Evolutionary conservation across 2,797 vertebrate species (phyloP), one percentile per base, ranked within the genome.

Genomic region (Trachops cirrhosus): DNA sequence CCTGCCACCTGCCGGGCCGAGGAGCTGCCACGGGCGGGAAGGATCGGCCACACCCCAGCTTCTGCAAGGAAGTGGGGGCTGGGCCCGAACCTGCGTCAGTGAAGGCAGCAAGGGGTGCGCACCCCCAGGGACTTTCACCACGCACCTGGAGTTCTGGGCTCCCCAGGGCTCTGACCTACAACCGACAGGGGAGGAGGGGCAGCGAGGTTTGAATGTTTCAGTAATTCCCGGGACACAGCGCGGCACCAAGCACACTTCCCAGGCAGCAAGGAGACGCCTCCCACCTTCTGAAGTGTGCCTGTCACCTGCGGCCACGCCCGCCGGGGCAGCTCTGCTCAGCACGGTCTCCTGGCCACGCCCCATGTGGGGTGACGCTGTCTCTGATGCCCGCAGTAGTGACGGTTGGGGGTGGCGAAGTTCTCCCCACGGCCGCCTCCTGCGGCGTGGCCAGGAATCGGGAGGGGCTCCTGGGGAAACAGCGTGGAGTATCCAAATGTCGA

Each of bases 361-460:
- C 11, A 7, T 34, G 34, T 50, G 41, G 9, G 41, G 50, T 41
- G 59, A 12, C 50, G 1, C n/a, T 8, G 24, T 3, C 54, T 11
- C n/a, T n/a, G 32, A 11, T 24, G 8, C 9, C 2, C 4, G 0
- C 0, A 21, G n/a, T 1, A 9, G 50, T 46, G 46, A 54, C 32
- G 0, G 0, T 39, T 12, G 1, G 2, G 19, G 3, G 5, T 16
- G 10, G 52, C 0, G 0, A 50, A 68, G 44, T 11, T 14, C 46
- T 24, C 54, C 39, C 74, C 32, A 19, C 4, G 19, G 22, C 44
- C 37, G 11, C 50, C 67, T 32, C 37, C 44, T 46, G 11, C 26
- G n/a, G 21, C 26, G 11, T 14, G 16, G 68, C 39, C 52, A 95
- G 64, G 70, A 75, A 26, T 41, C 0, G 19, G 77, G 16, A 8